Conservation (phyloP, 2,113 vertebrate species). For the Cyprinus carpio region DNA sequence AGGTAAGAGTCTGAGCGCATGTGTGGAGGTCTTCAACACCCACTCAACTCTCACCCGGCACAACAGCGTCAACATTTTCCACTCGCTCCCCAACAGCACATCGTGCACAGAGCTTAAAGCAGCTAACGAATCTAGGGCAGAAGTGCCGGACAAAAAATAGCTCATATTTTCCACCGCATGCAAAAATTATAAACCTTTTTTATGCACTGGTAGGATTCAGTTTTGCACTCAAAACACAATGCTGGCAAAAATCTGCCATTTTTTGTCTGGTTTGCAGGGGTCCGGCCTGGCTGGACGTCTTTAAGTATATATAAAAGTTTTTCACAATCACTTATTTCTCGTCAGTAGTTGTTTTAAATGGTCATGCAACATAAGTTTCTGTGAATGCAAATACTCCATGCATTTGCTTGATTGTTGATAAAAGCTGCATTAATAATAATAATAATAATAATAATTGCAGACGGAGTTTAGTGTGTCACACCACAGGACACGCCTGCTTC, state of each 20-base stretch:
- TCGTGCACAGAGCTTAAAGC: background rate
- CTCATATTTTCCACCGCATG: conserved; percentile 5
- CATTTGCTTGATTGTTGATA: background rate
- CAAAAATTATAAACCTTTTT: background rate
- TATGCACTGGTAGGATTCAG: background rate
- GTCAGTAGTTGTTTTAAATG: background rate
- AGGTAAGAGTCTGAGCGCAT: conserved; percentile 38
- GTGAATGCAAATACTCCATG: background rate
- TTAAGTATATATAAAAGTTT: too few species aligned
- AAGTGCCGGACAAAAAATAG: conserved; percentile 21
- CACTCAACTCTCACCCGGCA: conserved; percentile 54
- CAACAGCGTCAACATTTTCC: conserved; percentile 46
- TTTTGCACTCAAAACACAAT: background rate
- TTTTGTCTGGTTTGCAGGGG: background rate
- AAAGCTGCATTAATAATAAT: background rate
- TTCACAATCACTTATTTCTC: too few species aligned
- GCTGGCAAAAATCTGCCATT: background rate
- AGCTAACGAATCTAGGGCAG: conserved; percentile 1
- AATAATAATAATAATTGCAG: background rate
- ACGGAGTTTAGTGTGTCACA: background rate
- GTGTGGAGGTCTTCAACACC: conserved; percentile 54
- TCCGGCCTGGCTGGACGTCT: background rate
- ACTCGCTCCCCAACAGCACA: conserved; percentile 6
- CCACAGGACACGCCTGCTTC: background rate
- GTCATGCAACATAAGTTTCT: background rate